Base-by-base conservation (phyloP, 2,888 invertebrate species). In the Cynaeus angustus region DNA sequence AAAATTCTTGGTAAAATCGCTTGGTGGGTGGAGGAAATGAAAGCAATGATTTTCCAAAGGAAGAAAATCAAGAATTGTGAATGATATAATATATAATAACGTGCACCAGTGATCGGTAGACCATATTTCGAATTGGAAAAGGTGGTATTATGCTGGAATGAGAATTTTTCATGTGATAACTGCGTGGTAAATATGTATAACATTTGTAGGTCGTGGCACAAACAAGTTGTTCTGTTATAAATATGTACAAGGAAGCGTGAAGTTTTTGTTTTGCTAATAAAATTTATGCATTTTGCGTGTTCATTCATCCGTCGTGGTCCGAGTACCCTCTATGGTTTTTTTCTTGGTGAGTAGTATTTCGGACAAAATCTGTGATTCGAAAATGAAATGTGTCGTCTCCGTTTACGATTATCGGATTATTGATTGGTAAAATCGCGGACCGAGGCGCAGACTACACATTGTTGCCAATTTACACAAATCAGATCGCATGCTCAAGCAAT, bases 401-500 rank as follows among this genome's bases (percentile, higher is more conserved):
- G 8, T 38, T 46, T 55, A 46, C 65, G 71, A 68, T 70, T 71
- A 79, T 75, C 74, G 77, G 75, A 77, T 78, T 81, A 82, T 82
- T 78, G 82, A 83, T 83, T 82, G 77, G 76, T 80, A 79, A 84
- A 82, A 82, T 81, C 78, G 79, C 77, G 75, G 58, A 69, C 43
- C 61, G 53, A 55, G 61, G 61, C 66, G 58, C 66, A 66, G 66
- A 59, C 52, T 61, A 71, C 74, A 80, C 82, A 80, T 74, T 78
- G 82, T 83, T 82, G 83, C 83, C 83, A 83, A 84, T 83, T 83
- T 83, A 82, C 80, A 83, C 82, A 83, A 83, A 86, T 86, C 86
- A 83, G 85, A 86, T 87, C 85, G 87, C 87, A 86, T 87, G 87
- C 84, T 83, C 82, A 82, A 80, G 82, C 82, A 83, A 85, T 86